Evolutionary conservation across 2,797 vertebrate species (phyloP).

Genomic region (Macrochelys suwanniensis): DNA sequence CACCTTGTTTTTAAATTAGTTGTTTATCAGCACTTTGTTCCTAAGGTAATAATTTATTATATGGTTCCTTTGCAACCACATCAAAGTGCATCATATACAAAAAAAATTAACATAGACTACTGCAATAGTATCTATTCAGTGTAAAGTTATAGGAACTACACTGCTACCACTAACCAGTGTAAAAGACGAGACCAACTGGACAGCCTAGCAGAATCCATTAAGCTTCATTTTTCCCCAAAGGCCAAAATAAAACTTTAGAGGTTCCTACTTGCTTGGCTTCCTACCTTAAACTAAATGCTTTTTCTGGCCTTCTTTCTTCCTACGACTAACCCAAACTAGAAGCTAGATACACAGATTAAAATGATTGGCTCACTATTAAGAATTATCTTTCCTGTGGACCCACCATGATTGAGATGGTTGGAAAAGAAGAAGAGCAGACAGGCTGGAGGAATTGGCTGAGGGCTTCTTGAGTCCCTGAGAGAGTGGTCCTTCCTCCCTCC

Average conservation of each 20-base stretch:
- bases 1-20: constrained; percentile 1
- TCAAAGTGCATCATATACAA: background rate
- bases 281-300: background rate
- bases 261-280: background rate
- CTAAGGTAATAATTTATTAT: background rate
- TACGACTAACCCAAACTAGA: constrained; percentile 9
- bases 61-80: background rate
- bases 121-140: background rate
- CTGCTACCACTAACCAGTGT: fast-evolving
- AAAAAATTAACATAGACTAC: background rate
- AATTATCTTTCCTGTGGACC: constrained; percentile 82
- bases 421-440: constrained; percentile 79
- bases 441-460: constrained; percentile 81
- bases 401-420: constrained; percentile 92
- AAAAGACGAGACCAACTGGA: background rate
- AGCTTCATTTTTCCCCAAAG: background rate
- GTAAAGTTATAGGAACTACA: background rate
- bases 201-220: background rate
- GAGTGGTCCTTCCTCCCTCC: constrained; percentile 88
- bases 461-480: constrained; percentile 84
- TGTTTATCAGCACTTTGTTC: background rate
- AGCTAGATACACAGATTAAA: constrained; percentile 1
- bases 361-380: constrained; percentile 28
- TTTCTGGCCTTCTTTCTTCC: background rate
- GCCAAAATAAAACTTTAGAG: background rate